These are phyloP conservation scores for Uloborus plumipes DNA, from an alignment of 2,888 invertebrate genomes.

Conservation along the genomic window DNA sequence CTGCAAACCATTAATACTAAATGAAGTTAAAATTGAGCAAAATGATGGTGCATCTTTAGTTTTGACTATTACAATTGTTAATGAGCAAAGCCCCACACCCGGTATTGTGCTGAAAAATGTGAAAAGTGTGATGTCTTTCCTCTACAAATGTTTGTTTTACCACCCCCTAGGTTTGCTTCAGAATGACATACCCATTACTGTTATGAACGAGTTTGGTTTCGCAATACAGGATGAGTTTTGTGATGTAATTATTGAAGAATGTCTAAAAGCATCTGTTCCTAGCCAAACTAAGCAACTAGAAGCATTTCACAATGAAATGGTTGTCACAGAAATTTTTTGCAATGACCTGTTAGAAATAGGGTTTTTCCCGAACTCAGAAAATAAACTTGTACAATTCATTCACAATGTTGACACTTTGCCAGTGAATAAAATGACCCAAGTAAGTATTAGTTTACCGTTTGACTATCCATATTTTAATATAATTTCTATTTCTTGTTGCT, in stretches of 20 bases:
- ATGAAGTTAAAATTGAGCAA: conserved; percentile 6
- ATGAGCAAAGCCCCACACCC: conserved; percentile 73
- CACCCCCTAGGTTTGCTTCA: conserved; percentile 68
- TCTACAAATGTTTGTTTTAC: conserved; percentile 75
- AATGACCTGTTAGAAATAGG: conserved; percentile 75
- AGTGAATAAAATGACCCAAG: conserved; percentile 81
- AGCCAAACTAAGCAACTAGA: conserved; percentile 80
- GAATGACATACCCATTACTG: conserved; percentile 70
- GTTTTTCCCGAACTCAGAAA: conserved; percentile 68
- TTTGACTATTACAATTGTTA: conserved; percentile 55
- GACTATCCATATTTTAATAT: background rate
- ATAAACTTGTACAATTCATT: conserved; percentile 79
- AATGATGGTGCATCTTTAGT: conserved; percentile 13
- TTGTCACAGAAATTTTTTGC: conserved; percentile 79
- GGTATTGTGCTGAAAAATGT: conserved; percentile 76
- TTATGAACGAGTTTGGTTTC: conserved; percentile 75
- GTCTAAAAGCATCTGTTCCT: conserved; percentile 83
- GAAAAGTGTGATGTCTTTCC: conserved; percentile 75
- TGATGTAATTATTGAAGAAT: conserved; percentile 79
- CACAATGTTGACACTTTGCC: conserved; percentile 82
- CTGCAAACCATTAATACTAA: conserved; percentile 12
- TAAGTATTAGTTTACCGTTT: conserved; percentile 1
- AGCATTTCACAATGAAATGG: conserved; percentile 77
- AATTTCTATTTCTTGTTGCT: background rate
- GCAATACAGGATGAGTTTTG: conserved; percentile 77